Conservation (phyloP, 2,113 vertebrate genomes). For the Galemys pyrenaicus region DNA sequence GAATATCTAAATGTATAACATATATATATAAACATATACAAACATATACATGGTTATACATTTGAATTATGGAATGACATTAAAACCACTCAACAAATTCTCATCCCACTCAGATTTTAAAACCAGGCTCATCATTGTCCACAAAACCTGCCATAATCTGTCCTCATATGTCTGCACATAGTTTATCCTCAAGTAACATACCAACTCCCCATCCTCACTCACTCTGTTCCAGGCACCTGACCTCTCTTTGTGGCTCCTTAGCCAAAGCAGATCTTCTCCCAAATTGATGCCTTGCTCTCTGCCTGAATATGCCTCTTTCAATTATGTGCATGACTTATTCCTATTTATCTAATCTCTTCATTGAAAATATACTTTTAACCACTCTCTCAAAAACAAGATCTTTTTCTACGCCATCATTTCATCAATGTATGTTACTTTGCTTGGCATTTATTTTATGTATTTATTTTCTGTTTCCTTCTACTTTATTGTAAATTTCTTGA, state of each 20-base stretch:
- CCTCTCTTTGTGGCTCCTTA: not conserved
- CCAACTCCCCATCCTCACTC: not conserved
- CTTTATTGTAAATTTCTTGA: not conserved
- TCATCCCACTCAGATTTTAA: not conserved
- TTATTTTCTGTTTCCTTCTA: not conserved
- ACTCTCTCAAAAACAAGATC: not conserved
- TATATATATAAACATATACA: too few relatives aligned
- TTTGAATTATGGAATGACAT: not conserved
- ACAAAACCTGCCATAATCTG: not conserved
- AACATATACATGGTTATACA: not conserved
- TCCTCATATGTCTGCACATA: not conserved
- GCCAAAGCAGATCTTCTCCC: not conserved
- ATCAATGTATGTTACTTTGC: not conserved
- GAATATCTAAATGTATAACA: not conserved
- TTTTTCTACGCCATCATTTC: not conserved
- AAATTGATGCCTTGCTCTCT: not conserved
- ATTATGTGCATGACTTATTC: not conserved
- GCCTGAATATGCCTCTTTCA: not conserved
- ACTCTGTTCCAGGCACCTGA: not conserved
- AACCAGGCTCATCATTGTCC: accelerated
- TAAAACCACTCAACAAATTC: not conserved
- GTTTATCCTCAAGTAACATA: accelerated
- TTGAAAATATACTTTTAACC: not conserved
- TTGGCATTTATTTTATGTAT: not conserved
- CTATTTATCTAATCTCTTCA: not conserved